These are phyloP conservation scores for Ceratina calcarata DNA, from an alignment of 1,140 invertebrate genomes.

Conservation along the genomic window DNA sequence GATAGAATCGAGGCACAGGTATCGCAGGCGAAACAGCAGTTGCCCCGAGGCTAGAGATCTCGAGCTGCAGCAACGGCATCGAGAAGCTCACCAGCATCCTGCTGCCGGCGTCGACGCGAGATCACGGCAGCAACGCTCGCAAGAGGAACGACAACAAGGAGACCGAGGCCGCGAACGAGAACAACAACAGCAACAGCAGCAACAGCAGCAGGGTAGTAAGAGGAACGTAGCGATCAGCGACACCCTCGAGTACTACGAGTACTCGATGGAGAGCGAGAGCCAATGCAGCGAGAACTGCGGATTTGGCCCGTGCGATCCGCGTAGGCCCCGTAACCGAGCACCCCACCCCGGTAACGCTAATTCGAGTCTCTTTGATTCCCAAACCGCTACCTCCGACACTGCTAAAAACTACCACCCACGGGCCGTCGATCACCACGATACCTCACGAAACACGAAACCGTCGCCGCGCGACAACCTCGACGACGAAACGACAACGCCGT, in stretches of 20 bases:
- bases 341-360: slow-evolving; percentile 81
- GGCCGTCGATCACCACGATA: slow-evolving; percentile 65
- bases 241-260: slow-evolving; percentile 79
- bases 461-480: slow-evolving; percentile 59
- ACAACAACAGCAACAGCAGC: slow-evolving; percentile 34
- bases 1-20: slow-evolving; percentile 55
- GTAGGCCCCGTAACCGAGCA: slow-evolving; percentile 80
- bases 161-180: no score
- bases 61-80: slow-evolving; percentile 57
- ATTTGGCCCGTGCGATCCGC: slow-evolving; percentile 80
- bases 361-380: slow-evolving; percentile 81
- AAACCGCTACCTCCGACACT: slow-evolving; percentile 80
- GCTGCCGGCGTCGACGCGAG: no score
- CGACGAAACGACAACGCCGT: slow-evolving; percentile 13
- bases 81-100: slow-evolving; percentile 21
- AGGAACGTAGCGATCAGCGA: slow-evolving; percentile 80
- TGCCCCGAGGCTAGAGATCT: slow-evolving; percentile 74
- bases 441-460: slow-evolving; percentile 64
- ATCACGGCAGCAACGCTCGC: no score
- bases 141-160: no score
- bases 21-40: slow-evolving; percentile 75
- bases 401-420: slow-evolving; percentile 76
- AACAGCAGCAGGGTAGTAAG: slow-evolving; percentile 72
- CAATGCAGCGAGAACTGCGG: slow-evolving; percentile 81
- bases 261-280: slow-evolving; percentile 80